These are phyloP conservation scores for Astatotilapia flaviijosephi DNA, from an alignment of 2,113 vertebrate genomes.

Conservation along the genomic window DNA sequence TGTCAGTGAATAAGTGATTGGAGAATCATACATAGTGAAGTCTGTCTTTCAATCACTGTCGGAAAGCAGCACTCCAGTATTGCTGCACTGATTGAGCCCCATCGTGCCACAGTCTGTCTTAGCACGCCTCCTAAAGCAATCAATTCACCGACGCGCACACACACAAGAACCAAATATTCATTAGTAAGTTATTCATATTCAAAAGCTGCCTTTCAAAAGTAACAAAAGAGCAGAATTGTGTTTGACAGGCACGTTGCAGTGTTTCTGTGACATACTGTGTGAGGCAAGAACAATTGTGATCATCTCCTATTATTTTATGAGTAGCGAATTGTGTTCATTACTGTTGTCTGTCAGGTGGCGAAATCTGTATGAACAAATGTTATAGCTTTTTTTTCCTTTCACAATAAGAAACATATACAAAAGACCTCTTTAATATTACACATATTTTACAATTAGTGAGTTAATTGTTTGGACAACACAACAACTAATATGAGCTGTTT, in stretches of 20 bases:
- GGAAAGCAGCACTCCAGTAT: slow-evolving; percentile 28
- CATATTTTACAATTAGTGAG: background rate
- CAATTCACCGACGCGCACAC: slow-evolving; percentile 42
- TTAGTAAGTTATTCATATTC: slow-evolving; percentile 62
- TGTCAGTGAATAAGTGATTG: slow-evolving; percentile 48
- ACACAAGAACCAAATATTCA: slow-evolving; percentile 59
- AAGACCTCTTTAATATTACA: background rate
- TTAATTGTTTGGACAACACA: background rate
- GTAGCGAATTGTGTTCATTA: slow-evolving; percentile 13
- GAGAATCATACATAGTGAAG: slow-evolving; percentile 24
- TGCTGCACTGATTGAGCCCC: slow-evolving; percentile 44
- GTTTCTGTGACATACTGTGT: slow-evolving; percentile 28
- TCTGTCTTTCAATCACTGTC: slow-evolving; percentile 67
- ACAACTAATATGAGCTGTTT: slow-evolving; percentile 26
- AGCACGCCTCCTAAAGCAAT: slow-evolving; percentile 53
- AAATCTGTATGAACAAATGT: background rate
- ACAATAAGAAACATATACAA: background rate
- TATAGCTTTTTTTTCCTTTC: background rate
- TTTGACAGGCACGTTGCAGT: slow-evolving; percentile 42
- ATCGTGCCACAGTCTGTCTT: slow-evolving; percentile 34
- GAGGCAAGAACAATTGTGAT: slow-evolving; percentile 44
- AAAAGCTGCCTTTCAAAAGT: slow-evolving; percentile 42
- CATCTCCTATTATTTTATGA: slow-evolving; percentile 32
- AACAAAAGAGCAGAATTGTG: slow-evolving; percentile 37
- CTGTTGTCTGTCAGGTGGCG: background rate